Conservation (phyloP, 2,113 vertebrate genomes). For the Eira barbara region DNA sequence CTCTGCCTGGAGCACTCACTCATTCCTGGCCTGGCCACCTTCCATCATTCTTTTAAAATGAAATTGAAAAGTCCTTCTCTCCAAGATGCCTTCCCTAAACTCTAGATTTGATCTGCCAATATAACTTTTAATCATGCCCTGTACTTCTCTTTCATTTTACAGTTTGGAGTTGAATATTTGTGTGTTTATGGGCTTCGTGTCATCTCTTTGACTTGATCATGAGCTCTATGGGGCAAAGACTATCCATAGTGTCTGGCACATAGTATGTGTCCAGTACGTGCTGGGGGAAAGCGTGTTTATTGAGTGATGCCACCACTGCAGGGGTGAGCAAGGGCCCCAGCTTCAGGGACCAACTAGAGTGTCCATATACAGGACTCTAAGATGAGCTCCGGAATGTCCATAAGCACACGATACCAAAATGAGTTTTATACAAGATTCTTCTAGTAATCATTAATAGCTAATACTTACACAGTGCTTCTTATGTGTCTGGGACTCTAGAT, state of each 20-base stretch:
- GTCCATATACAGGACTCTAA: background rate
- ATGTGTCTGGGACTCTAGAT: background rate
- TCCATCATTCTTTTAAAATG: background rate
- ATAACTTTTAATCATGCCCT: background rate
- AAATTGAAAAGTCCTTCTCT: background rate
- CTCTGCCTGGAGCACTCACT: background rate
- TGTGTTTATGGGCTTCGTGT: background rate
- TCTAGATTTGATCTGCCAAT: background rate
- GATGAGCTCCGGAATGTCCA: background rate
- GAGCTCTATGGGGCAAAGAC: background rate
- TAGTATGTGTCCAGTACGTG: background rate
- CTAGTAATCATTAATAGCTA: background rate
- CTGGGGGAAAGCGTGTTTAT: background rate
- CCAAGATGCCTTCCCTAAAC: background rate
- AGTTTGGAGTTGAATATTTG: background rate
- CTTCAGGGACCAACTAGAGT: background rate
- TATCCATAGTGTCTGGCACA: background rate
- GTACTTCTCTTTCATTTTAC: background rate
- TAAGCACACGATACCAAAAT: background rate
- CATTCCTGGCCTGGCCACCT: background rate
- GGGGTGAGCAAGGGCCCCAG: background rate
- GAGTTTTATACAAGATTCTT: background rate
- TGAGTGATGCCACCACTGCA: background rate
- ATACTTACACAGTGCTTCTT: background rate
- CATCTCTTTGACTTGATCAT: background rate